Evolutionary conservation across 2,888 invertebrate species (phyloP).

Genomic region (Eustalomyia histrio): DNA sequence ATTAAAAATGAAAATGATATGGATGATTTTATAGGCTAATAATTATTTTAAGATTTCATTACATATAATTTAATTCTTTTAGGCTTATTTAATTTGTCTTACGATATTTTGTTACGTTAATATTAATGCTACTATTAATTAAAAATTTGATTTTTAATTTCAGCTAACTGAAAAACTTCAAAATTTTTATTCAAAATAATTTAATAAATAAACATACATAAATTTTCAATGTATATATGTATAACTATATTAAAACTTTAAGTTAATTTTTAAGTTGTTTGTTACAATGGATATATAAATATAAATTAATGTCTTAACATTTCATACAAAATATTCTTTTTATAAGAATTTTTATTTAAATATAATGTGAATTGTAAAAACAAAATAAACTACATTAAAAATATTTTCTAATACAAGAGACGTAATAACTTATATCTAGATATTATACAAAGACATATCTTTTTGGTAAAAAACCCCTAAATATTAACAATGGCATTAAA

Average conservation of each 20-base stretch:
- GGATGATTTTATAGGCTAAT: slow-evolving; percentile 64
- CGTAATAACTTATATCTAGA: no score
- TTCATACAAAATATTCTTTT: neutral
- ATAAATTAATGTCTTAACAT: slow-evolving; percentile 7
- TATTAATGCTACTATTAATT: neutral
- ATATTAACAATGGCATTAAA: no score
- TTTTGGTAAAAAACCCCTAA: no score
- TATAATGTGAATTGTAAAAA: neutral
- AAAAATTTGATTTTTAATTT: neutral
- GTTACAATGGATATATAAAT: slow-evolving; percentile 3
- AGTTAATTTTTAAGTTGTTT: slow-evolving; percentile 2
- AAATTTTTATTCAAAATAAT: neutral
- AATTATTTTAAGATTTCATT: neutral
- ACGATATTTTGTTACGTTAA: neutral
- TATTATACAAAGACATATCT: no score
- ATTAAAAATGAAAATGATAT: slow-evolving; percentile 66
- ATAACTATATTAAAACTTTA: neutral
- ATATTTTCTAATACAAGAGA: no score
- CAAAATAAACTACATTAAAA: neutral
- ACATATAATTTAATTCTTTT: slow-evolving; percentile 1
- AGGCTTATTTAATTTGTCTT: neutral
- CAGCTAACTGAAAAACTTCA: neutral
- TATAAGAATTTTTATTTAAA: slow-evolving; percentile 7
- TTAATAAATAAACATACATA: neutral
- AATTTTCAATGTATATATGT: slow-evolving; percentile 5